Conservation (phyloP, 2,888 invertebrate genomes). For the Lysandra coridon region DNA sequence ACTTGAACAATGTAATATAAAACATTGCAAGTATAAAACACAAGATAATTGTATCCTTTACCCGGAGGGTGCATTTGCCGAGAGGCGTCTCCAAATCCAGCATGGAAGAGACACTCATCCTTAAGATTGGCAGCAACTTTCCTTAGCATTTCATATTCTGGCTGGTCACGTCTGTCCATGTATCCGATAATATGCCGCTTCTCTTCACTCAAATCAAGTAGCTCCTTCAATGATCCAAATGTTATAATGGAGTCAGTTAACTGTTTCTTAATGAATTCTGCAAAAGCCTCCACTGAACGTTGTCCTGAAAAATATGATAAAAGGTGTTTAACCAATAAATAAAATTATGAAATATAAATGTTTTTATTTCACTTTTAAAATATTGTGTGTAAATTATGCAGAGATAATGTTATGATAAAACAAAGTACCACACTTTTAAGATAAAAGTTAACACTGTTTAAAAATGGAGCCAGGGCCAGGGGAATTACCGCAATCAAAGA, state of each 20-base stretch:
- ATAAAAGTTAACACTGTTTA: too few relatives aligned
- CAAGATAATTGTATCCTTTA: conserved; percentile 49
- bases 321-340: neutral
- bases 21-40: neutral
- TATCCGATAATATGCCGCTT: conserved; percentile 94
- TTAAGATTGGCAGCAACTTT: conserved; percentile 92
- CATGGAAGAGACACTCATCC: conserved; percentile 97
- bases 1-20: too few relatives aligned
- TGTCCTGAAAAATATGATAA: conserved; percentile 69
- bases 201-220: conserved; percentile 87
- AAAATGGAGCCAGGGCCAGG: too few relatives aligned
- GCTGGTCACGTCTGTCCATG: conserved; percentile 89
- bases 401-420: too few relatives aligned
- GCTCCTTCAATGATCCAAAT: conserved; percentile 86
- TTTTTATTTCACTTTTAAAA: neutral
- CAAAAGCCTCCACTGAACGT: conserved; percentile 94
- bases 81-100: conserved; percentile 92
- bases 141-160: conserved; percentile 89
- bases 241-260: conserved; percentile 92
- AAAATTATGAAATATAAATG: neutral
- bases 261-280: conserved; percentile 93
- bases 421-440: too few relatives aligned
- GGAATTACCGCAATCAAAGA: too few relatives aligned
- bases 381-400: too few relatives aligned
- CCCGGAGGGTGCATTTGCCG: conserved; percentile 92